Base-by-base conservation (phyloP, 2,888 invertebrate species). In the Flexamia atlantica region DNA sequence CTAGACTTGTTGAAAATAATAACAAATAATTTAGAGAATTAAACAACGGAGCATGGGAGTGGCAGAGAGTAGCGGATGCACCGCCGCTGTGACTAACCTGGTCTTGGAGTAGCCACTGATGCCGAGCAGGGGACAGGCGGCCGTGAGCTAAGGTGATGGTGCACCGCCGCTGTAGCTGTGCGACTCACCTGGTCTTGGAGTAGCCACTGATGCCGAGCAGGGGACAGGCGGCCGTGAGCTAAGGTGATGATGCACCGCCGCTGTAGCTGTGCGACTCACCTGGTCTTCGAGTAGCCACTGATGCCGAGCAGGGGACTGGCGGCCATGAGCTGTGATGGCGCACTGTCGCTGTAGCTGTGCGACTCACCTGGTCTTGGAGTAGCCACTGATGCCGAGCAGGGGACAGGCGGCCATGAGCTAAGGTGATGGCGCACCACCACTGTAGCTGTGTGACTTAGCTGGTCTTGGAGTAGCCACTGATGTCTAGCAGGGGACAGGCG, bases 401-500 rank as follows among this genome's bases (percentile, higher is more conserved):
- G 95, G 94, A 40, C 94, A 89, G 68, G 90, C 89, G 0, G 94
- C 94, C 90, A 94, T 91, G 36, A 90, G n/a, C 87, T 12, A 92
- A 87, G 20, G 93, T 91, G 86, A 92, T 92, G 2, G 91, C 86
- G 94, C 94, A 94, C 0, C 94, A 94, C 20, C 90, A 89, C 0
- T 36, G 5, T 36, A 36, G 9, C 36, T 36, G 36, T 36, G 36
- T 36, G 36, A 36, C 23, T 81, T 85, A 90, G 90, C 90, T 90
- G 57, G 94, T 94, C 88, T 92, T 93, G 50, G 93, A 91, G 89
- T 94, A 95, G 87, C 92, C 92, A 87, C 93, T 94, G 86, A 94
- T 90, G 17, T 94, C 94, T 25, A 93, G 88, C 4, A 94, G 90
- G 0, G 95, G 94, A 40, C 94, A 89, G 70, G 90, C 89, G 0